Evolutionary conservation across 2,797 vertebrate species (phyloP).

Genomic region (Tragopan temminckii): DNA sequence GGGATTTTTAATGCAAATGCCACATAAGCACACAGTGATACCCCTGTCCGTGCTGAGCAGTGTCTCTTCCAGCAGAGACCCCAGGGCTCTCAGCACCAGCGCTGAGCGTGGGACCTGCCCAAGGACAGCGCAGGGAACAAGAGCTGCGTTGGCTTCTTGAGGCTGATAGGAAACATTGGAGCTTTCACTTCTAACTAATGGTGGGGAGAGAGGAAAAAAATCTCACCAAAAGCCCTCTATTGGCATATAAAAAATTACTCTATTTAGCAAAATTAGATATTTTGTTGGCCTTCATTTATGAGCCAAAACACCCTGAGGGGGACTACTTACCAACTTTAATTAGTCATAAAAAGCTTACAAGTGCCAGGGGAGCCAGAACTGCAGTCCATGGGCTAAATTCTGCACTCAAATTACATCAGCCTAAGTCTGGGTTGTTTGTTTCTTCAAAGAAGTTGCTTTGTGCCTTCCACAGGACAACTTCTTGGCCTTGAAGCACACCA

Average conservation of each 20-base stretch:
- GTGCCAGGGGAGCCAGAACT: conserved; percentile 55
- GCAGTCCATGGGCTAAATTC: conserved; percentile 54
- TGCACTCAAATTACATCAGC: not conserved
- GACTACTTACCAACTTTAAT: conserved; percentile 72
- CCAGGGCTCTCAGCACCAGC: not conserved
- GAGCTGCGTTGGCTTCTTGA: not conserved
- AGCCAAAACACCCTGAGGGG: conserved; percentile 72
- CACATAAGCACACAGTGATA: not conserved
- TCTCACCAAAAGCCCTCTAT: conserved; percentile 58
- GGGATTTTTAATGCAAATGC: not conserved
- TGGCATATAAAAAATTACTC: conserved; percentile 73
- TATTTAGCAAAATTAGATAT: conserved; percentile 74
- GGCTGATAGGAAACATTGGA: not conserved
- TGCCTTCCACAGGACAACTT: not conserved
- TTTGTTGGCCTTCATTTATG: conserved; percentile 72
- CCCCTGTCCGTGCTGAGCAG: not conserved
- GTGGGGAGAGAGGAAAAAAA: conserved; percentile 49
- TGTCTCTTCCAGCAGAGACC: not conserved
- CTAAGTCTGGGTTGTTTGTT: not conserved
- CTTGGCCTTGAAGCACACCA: not conserved
- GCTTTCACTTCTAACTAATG: conserved; percentile 6
- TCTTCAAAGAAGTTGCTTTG: not conserved
- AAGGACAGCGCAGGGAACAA: not conserved
- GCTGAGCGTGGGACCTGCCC: no score
- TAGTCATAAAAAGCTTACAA: conserved; percentile 74